Base-by-base conservation (phyloP, 2,113 vertebrate genomes). In the Passer domesticus region DNA sequence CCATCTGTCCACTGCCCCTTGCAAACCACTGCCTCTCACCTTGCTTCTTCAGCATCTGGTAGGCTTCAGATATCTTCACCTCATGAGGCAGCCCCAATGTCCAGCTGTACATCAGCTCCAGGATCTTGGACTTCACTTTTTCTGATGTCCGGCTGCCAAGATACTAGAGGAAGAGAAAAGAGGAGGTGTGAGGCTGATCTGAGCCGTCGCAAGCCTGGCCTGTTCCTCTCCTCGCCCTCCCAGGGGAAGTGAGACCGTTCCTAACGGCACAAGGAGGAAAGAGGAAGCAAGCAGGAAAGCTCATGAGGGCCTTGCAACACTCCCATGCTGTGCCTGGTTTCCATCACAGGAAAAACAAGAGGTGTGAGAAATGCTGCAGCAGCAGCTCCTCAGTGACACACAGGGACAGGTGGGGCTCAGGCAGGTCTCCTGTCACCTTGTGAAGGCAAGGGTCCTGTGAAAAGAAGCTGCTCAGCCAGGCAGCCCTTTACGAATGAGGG, bases 1-100 rank as follows among this genome's bases (percentile, higher is more conserved):
- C 15, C 0, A 1, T 16, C 10, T 5, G 1, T 15, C 46, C 37
- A 47, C 17, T 60, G 53, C 13, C 56, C 33, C 23, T 87, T 80
- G 30, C 73, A 87, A 37, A 60, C 3, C 41, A 43, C 15, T 50
- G 39, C 67, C 22, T 10, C 98, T 98, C 89, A 99, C 99, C 99
- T 97, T 99, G 99, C 92, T 99, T 99, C 96, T 99, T 99, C 67
- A 99, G 98, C 99, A 99, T 99, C 96, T 99, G 98, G 97, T 99
- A 99, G 46, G 99, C 99, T 53, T 99, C 99, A 2, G 98, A 95
- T 27, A 99, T 99, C 97, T 99, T 99, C 90, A 98, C 98, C 92
- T 99, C 99, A 15, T 99, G 98, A 10, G 99, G 98, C 79, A 99
- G 96, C 41, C 97, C 98, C 19, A 99, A 63, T 0, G 98, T 99